These are phyloP conservation scores for Camarhynchus parvulus DNA, from an alignment of 2,113 vertebrate genomes.

Conservation along the genomic window DNA sequence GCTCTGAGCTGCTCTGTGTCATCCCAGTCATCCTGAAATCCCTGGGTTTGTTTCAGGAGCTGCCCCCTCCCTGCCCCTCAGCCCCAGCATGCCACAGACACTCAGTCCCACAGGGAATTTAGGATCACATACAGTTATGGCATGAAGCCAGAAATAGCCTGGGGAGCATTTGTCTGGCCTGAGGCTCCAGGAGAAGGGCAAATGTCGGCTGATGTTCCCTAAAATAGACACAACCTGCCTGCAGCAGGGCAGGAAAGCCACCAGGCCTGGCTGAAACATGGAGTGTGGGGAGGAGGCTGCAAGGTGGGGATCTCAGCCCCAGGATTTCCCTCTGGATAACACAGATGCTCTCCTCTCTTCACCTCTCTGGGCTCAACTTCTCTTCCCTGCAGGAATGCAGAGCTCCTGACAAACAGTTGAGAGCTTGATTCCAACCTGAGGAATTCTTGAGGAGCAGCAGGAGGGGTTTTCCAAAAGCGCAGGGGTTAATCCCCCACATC, in stretches of 20 bases:
- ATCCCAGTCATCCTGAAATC: neutral
- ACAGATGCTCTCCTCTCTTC: neutral
- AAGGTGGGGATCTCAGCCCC: rapidly evolving
- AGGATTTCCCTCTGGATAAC: neutral
- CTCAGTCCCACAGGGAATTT: rapidly evolving
- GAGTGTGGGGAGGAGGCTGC: neutral
- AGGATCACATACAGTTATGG: neutral
- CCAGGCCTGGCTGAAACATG: rapidly evolving
- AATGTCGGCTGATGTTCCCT: neutral
- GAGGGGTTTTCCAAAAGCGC: neutral
- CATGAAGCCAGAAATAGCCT: neutral
- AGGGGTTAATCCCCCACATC: neutral
- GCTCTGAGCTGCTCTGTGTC: neutral
- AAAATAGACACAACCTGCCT: conserved; percentile 1
- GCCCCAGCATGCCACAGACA: rapidly evolving
- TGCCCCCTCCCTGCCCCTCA: neutral
- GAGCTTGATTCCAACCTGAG: too few species aligned
- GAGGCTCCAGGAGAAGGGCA: neutral
- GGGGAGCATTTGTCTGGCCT: neutral
- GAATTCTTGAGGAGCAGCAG: too few species aligned
- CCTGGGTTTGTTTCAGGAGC: neutral
- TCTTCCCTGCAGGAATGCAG: neutral
- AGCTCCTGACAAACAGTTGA: rapidly evolving
- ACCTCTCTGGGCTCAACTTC: neutral
- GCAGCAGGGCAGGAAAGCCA: neutral